Base-by-base conservation (phyloP, 2,888 invertebrate genomes). In the Himalopsyche japonica region DNA sequence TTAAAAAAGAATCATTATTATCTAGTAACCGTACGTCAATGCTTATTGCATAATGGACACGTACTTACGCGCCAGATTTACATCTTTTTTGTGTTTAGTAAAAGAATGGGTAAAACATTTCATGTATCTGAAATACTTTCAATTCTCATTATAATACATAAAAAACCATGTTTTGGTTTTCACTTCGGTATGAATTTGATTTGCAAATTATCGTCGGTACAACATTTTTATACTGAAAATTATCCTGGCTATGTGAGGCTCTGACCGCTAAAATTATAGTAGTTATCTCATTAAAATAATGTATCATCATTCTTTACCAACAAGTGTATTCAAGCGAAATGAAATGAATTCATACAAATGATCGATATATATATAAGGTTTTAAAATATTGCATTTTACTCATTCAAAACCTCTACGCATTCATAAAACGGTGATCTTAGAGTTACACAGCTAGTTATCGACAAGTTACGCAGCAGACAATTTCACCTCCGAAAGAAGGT, bases 41-140 rank as follows among this genome's bases (percentile, higher is more conserved):
- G 82, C 5, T 27, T 34, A 57, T 34, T 80, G 27, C 81, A 81
- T 81, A 81, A 81, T 34, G 81, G 76, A 81, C 77, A 76, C 79
- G 79, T 70, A 80, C 79, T 76, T 83, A 30, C 80, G 7, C 20
- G 27, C n/a, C 34, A 77, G 76, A 84, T 84, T 84, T 84, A 84
- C 84, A 84, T 84, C 80, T 84, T 84, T 84, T 84, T 84, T 77
- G 57, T 57, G 20, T 57, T 20, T 20, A 20, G 57, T 57, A 57
- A 57, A 57, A 57, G n/a, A 24, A 57, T 20, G 24, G 20, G 24
- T n/a, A 20, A 10, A 57, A 57, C 6, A 57, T 10, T 57, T 57
- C 57, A 20, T 57, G 24, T 57, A 57, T 24, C 20, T 20, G 57
- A 7, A 57, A 57, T 57, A 57, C 57, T 1, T 57, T 57, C 24